Evolutionary conservation across 2,888 invertebrate species (phyloP), one percentile per base, ranked within the genome.

Genomic region (Diploptera punctata): DNA sequence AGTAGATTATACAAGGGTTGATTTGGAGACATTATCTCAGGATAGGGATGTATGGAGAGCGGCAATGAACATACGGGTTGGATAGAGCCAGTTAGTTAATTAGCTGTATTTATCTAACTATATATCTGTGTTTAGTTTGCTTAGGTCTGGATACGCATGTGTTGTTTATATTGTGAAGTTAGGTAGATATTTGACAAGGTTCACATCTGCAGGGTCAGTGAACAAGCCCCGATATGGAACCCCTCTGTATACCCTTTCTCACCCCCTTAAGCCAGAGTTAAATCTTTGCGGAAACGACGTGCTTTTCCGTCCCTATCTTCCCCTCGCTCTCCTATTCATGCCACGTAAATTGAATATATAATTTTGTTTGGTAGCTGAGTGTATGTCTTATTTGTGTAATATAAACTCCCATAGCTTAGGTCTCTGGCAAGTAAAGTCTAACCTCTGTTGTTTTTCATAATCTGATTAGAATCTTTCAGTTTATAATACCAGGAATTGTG

Each of bases 341-440:
- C 13, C n/a, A 57, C 57, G 31, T 29, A 57, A 57, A 29, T 57
- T 57, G 57, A 57, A 57, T 57, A 57, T 57, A 57, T 57, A 57
- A 57, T 57, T 57, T 13, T 29, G 57, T 57, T 29, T 29, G 16
- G 21, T 33, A 1, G 57, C 5, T 10, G 16, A 16, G 21, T 57
- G 16, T n/a, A 24, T 57, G 57, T 57, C 57, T 29, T 57, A 33
- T 29, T 57, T n/a, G 21, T 52, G 52, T 52, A 24, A 24, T 52
- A 24, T 13, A 52, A 52, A 52, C 52, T 29, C 57, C 33, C 33
- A 33, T 33, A 33, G 4, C 2, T 13, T 57, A 29, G 29, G n/a
- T 57, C 57, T 57, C 29, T 4, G 26, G 4, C 31, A 57, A 29
- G 29, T 57, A 57, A 57, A 57, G 57, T 57, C 29, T 19, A 29